Percentiles rank a stretch among this genome's conserved stretches.
phyloP scores from a whole-genome alignment of 2,797 vertebrate genomes.

The Capromys pilorides region DNA sequence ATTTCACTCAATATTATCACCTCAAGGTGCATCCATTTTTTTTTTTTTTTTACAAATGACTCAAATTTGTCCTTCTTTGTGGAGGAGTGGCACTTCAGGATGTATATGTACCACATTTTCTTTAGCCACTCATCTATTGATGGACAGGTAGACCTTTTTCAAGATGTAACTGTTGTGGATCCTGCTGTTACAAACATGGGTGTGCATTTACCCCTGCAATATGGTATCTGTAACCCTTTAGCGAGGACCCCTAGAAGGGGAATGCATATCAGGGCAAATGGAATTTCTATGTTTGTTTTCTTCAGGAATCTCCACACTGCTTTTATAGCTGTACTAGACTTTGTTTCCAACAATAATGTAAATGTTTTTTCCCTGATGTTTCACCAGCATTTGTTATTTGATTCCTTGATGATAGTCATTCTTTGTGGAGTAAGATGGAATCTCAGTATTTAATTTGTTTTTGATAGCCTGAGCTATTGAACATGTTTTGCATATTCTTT shows the following conservation, averaged over 20 bases:
- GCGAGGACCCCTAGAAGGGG: neutral
- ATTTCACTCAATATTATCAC: neutral
- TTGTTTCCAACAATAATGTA: neutral
- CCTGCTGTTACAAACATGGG: neutral
- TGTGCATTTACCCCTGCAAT: neutral
- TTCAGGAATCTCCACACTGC: neutral
- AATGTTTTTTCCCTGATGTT: neutral
- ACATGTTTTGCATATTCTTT: neutral
- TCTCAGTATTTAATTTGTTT: neutral
- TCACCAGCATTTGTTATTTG: neutral
- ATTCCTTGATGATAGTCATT: neutral
- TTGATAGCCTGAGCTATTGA: neutral
- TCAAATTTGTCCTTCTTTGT: neutral
- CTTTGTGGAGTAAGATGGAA: neutral
- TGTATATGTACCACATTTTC: neutral
- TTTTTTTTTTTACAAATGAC: neutral
- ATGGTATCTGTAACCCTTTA: neutral
- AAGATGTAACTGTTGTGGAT: neutral
- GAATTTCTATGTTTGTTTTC: neutral
- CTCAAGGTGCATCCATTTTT: neutral
- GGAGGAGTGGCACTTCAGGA: neutral
- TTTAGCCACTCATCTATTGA: neutral
- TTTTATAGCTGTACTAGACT: neutral
- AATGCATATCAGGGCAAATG: neutral
- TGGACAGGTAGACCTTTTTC: neutral